Evolutionary conservation across 2,113 vertebrate species (phyloP).

Genomic region (Zosterops pallidus): DNA sequence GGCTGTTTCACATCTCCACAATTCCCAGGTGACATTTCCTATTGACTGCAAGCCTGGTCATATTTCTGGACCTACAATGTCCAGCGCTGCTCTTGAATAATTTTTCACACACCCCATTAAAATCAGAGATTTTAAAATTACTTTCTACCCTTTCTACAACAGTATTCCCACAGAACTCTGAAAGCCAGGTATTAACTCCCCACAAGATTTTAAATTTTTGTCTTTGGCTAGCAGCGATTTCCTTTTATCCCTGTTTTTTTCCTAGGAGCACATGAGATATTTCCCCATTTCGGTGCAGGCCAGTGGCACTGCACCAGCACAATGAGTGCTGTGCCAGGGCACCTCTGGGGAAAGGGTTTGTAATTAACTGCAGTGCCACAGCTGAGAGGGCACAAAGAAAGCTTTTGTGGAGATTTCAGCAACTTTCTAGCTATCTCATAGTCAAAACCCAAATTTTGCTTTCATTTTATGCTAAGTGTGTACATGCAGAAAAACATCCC

Average conservation of each 20-base stretch:
- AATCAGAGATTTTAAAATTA: neutral
- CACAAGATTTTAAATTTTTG: neutral
- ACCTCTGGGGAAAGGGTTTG: neutral
- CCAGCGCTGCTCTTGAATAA: neutral
- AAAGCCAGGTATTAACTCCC: neutral
- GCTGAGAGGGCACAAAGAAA: conserved; percentile 18
- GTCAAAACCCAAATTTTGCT: neutral
- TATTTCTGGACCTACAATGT: neutral
- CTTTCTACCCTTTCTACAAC: neutral
- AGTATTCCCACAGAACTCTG: neutral
- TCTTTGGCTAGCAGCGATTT: neutral
- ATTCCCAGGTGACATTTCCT: neutral
- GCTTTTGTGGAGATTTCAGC: neutral
- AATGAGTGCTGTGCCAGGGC: neutral
- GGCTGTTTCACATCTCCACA: neutral
- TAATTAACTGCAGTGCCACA: conserved; percentile 7
- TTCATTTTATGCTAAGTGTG: neutral
- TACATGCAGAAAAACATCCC: neutral
- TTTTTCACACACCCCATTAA: neutral
- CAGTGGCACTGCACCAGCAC: neutral
- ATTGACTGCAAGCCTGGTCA: neutral
- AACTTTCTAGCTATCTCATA: neutral
- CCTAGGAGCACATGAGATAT: neutral
- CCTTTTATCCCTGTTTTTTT: neutral
- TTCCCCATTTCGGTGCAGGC: neutral